Evolutionary conservation across 2,113 vertebrate genomes (phyloP), one percentile per base, ranked within the genome.

Genomic region (Meleagris gallopavo): DNA sequence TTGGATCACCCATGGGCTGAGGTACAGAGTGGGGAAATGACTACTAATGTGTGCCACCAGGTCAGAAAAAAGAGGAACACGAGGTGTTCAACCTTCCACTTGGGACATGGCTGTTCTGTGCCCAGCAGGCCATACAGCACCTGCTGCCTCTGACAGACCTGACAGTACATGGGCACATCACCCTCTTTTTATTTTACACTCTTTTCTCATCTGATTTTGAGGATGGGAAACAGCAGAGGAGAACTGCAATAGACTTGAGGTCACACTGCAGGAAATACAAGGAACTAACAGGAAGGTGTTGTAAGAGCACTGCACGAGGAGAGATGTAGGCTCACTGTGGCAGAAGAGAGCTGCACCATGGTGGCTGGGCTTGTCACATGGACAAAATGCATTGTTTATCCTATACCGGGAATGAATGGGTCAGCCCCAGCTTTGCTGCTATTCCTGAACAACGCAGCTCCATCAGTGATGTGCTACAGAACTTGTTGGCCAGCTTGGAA

Each of bases 401-500:
- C 32, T 21, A 18, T 2, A 7, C 4, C n/a, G 22, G 55, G 32
- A 55, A 32, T 40, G 65, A 88, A 74, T 22, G 32, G 45, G 41
- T 76, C 75, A 80, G 24, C 4, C 9, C 13, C 8, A 45, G 6
- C 11, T 88, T 64, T 90, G 40, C 32, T 74, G 21, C 36, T 60
- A 25, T 36, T 94, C 75, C 55, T 89, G 60, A 80, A 25, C 21
- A 88, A 54, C 36, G 13, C 0, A 2, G 14, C 54, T 73, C 13
- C 58, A 45, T 41, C 0, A 2, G 29, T 34, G 55, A 95, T 20
- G 25, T 2, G 45, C 43, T 93, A 60, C 60, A 85, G 79, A 83
- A 95, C 30, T 78, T 0, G 0, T 81, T 77, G 0, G 34, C 83
- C 36, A 11, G 0, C 5, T 52, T 0, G 0, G 24, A 88, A 27